These are phyloP conservation scores for Pedetes capensis DNA, from an alignment of 2,113 vertebrate genomes.

Conservation along the genomic window DNA sequence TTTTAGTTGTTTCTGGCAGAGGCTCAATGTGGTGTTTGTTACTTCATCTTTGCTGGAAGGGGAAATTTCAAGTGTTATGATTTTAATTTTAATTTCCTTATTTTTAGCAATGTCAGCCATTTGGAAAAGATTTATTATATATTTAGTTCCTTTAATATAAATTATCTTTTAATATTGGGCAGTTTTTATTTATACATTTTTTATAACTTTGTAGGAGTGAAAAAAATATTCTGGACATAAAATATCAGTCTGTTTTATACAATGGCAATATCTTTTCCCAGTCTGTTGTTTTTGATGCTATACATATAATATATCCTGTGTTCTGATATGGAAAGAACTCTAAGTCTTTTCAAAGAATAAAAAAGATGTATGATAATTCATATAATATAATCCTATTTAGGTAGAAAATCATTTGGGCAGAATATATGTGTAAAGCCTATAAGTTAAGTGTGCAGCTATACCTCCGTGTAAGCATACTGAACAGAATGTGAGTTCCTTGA, in stretches of 20 bases:
- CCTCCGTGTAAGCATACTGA: neutral
- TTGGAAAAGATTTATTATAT: neutral
- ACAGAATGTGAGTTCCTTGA: neutral
- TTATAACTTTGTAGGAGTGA: neutral
- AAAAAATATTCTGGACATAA: neutral
- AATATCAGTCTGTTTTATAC: neutral
- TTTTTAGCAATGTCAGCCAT: neutral
- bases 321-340: neutral
- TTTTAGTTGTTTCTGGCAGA: neutral
- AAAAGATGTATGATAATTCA: neutral
- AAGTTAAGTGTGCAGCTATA: neutral
- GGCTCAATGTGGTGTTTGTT: neutral
- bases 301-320: neutral
- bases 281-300: neutral
- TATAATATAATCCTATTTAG: neutral
- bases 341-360: neutral
- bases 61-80: neutral
- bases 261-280: neutral
- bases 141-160: neutral
- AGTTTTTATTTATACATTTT: neutral
- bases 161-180: neutral
- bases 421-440: neutral
- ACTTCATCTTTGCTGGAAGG: neutral
- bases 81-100: neutral
- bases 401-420: neutral